Evolutionary conservation across 2,113 vertebrate species (phyloP).

Genomic region (Thalassoma bifasciatum): DNA sequence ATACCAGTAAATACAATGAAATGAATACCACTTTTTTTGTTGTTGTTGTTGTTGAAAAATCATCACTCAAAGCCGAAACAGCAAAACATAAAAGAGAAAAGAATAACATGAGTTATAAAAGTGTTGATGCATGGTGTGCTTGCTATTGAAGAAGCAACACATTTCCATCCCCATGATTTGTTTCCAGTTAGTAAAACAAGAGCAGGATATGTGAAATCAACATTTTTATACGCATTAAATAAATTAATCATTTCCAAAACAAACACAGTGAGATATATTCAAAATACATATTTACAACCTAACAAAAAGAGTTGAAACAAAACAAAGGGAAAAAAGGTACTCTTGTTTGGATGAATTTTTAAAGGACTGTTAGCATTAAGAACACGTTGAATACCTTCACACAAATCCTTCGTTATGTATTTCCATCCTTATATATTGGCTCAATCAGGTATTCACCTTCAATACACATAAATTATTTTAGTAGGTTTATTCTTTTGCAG

Average conservation of each 20-base stretch:
- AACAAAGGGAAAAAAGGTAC: slow-evolving; percentile 50
- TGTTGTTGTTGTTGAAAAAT: slow-evolving; percentile 27
- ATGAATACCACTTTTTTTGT: slow-evolving; percentile 60
- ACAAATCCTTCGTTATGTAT: slow-evolving; percentile 9
- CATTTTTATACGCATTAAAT: slow-evolving; percentile 82
- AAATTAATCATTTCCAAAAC: slow-evolving; percentile 84
- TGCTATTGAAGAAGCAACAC: slow-evolving; percentile 55
- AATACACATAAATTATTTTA: slow-evolving; percentile 36
- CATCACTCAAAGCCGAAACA: slow-evolving; percentile 63
- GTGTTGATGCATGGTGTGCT: slow-evolving; percentile 35
- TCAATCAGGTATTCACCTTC: slow-evolving; percentile 41
- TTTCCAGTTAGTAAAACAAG: slow-evolving; percentile 77
- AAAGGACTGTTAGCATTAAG: slow-evolving; percentile 45
- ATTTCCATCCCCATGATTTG: slow-evolving; percentile 58
- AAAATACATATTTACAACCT: slow-evolving; percentile 84
- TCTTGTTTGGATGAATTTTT: slow-evolving; percentile 45
- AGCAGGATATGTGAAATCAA: slow-evolving; percentile 70
- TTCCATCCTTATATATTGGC: slow-evolving; percentile 25
- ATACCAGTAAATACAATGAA: slow-evolving; percentile 70
- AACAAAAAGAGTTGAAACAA: slow-evolving; percentile 50
- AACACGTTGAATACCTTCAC: slow-evolving; percentile 46
- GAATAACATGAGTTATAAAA: slow-evolving; percentile 57
- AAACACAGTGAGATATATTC: slow-evolving; percentile 79
- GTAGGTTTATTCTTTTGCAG: slow-evolving; percentile 69
- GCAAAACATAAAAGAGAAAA: slow-evolving; percentile 55